Percentiles rank a stretch among this genome's conserved stretches.
Conservation (phyloP, 1,140 invertebrate genomes). For the Reticulitermes speratus region DNA sequence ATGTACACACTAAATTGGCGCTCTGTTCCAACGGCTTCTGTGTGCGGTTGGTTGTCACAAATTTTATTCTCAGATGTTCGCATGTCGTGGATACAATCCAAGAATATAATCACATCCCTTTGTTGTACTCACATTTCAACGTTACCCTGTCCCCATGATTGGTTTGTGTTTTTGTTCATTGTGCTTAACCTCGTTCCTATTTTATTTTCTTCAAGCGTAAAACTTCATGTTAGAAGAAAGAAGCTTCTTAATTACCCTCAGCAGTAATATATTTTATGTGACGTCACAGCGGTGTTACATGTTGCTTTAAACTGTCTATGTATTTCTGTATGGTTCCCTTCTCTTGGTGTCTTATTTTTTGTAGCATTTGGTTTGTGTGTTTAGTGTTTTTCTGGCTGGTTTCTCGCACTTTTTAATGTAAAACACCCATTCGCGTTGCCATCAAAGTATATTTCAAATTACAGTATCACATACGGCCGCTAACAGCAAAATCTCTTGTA, state of each 20-base stretch:
- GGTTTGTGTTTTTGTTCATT: not conserved
- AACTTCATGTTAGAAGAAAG: not conserved
- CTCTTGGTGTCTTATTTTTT: not conserved
- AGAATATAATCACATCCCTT: not conserved
- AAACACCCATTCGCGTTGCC: not conserved
- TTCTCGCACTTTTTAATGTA: not conserved
- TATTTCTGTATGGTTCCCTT: not conserved
- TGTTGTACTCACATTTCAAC: conserved; percentile 8
- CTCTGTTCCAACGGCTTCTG: conserved; percentile 27
- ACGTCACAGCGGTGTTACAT: conserved; percentile 8
- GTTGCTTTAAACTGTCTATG: not conserved
- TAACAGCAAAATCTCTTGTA: not conserved
- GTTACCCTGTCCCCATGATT: not conserved
- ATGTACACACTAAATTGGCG: conserved; percentile 20
- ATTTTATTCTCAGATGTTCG: conserved; percentile 20
- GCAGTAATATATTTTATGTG: conserved; percentile 2
- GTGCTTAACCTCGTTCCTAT: not conserved
- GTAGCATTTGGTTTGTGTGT: conserved; percentile 15
- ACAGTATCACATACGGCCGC: not conserved
- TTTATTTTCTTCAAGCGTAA: not conserved
- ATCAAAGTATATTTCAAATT: not conserved
- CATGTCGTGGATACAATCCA: conserved; percentile 10
- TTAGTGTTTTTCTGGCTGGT: conserved; percentile 1
- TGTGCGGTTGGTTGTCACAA: conserved; percentile 31
- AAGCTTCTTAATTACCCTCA: not conserved